These are phyloP conservation scores for Xestia xanthographa DNA, from an alignment of 2,888 invertebrate species.

Conservation along the genomic window DNA sequence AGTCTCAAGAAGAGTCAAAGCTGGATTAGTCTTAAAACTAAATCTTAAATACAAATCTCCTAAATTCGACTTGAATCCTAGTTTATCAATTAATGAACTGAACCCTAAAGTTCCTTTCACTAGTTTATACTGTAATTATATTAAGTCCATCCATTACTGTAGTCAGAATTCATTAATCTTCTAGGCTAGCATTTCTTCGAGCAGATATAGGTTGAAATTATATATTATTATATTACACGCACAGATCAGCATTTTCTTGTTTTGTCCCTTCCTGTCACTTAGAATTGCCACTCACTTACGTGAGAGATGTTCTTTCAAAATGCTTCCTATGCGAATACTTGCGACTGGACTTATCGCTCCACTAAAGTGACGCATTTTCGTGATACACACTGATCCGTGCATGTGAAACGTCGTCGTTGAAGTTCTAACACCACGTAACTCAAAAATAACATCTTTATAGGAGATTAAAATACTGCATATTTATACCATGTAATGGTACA, in stretches of 20 bases:
- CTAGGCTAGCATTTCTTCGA: background rate
- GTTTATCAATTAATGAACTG: constrained; percentile 3
- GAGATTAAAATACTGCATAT: too few species aligned
- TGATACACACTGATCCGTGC: background rate
- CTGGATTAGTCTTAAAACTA: constrained; percentile 2
- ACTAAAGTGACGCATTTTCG: background rate
- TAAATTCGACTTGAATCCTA: constrained; percentile 7
- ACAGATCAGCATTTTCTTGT: background rate
- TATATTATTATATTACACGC: background rate
- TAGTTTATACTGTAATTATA: background rate
- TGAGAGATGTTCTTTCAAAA: background rate
- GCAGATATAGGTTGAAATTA: background rate
- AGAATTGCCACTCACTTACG: background rate
- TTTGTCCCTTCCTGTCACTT: background rate
- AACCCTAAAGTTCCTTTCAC: background rate
- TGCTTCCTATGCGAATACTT: background rate
- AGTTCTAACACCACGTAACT: too few species aligned
- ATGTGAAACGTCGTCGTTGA: background rate
- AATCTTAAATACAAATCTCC: background rate
- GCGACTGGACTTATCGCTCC: background rate
- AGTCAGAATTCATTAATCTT: background rate
- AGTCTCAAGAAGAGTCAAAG: background rate
- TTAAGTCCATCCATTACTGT: constrained; percentile 7
- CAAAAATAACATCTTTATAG: too few species aligned
- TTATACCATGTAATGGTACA: too few species aligned